Evolutionary conservation across 2,888 invertebrate species (phyloP).

Genomic region (Lingula anatina): DNA sequence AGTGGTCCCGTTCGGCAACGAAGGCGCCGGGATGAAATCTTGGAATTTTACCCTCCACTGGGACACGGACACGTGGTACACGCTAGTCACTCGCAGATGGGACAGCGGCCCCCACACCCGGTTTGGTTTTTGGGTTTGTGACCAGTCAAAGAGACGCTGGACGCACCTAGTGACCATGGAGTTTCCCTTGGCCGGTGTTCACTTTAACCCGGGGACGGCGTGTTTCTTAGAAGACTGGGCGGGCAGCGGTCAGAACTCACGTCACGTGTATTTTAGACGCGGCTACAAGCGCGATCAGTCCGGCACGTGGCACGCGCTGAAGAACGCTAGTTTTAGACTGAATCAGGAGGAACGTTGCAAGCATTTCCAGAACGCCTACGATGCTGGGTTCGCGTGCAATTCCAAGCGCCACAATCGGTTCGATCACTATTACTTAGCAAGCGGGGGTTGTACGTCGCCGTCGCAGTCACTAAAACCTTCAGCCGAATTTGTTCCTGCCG

Average conservation of each 20-base stretch:
- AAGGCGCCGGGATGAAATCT: constrained; percentile 25
- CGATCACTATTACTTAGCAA: constrained; percentile 12
- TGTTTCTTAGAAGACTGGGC: constrained; percentile 27
- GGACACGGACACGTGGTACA: constrained; percentile 25
- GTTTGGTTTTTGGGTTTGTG: constrained; percentile 25
- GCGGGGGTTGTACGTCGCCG: constrained; percentile 22
- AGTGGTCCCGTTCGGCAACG: constrained; percentile 20
- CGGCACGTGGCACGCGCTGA: constrained; percentile 18
- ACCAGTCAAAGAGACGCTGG: constrained; percentile 18
- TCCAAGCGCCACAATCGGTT: too few relatives aligned
- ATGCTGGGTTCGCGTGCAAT: too few relatives aligned
- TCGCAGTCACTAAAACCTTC: too few relatives aligned
- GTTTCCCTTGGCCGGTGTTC: constrained; percentile 17
- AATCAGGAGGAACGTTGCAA: constrained; percentile 13
- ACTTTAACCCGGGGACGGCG: constrained; percentile 15
- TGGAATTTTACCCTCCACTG: constrained; percentile 24
- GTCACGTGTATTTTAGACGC: constrained; percentile 16
- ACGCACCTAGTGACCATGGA: constrained; percentile 21
- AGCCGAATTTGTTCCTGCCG: too few relatives aligned
- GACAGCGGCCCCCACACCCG: constrained; percentile 14
- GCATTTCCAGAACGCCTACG: constrained; percentile 15
- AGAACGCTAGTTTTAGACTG: constrained; percentile 16
- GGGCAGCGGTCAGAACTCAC: constrained; percentile 16
- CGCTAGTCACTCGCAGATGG: constrained; percentile 21
- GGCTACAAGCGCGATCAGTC: constrained; percentile 17